These are phyloP conservation scores for Spodoptera exigua DNA, from an alignment of 2,888 invertebrate genomes.

Conservation along the genomic window DNA sequence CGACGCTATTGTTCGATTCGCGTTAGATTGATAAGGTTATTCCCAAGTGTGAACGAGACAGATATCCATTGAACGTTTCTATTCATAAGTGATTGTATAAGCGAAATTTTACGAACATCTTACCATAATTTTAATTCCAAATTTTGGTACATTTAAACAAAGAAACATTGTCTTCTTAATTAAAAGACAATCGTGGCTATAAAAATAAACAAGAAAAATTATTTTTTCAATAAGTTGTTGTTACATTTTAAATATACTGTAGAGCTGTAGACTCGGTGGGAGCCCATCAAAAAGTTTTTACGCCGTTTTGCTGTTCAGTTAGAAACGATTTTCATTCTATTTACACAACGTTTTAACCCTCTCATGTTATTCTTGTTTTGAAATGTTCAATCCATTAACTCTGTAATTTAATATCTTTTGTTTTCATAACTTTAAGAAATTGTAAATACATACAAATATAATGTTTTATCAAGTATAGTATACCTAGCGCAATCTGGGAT, in stretches of 20 bases:
- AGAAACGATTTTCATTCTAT: slow-evolving; percentile 79
- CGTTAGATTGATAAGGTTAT: slow-evolving; percentile 89
- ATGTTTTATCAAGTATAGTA: slow-evolving; percentile 8
- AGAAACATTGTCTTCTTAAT: too few relatives aligned
- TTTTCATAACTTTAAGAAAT: not conserved
- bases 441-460: too few relatives aligned
- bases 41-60: slow-evolving; percentile 87
- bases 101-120: slow-evolving; percentile 64
- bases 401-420: slow-evolving; percentile 30
- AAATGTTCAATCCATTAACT: slow-evolving; percentile 78
- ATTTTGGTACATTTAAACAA: not conserved
- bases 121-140: slow-evolving; percentile 43
- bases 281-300: slow-evolving; percentile 82
- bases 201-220: too few relatives aligned
- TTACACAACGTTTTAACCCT: slow-evolving; percentile 80
- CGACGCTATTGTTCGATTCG: slow-evolving; percentile 89
- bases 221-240: slow-evolving; percentile 38
- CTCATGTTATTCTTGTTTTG: slow-evolving; percentile 74
- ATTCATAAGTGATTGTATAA: slow-evolving; percentile 82
- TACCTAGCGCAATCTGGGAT: slow-evolving; percentile 9
- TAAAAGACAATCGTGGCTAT: too few relatives aligned
- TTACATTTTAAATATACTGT: slow-evolving; percentile 64
- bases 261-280: slow-evolving; percentile 65
- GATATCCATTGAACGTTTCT: slow-evolving; percentile 84
- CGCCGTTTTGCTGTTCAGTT: slow-evolving; percentile 77